Percentiles rank a stretch among this genome's conserved stretches.
Evolutionary conservation across 2,113 vertebrate species (phyloP).

Genomic region (Pagrus major): DNA sequence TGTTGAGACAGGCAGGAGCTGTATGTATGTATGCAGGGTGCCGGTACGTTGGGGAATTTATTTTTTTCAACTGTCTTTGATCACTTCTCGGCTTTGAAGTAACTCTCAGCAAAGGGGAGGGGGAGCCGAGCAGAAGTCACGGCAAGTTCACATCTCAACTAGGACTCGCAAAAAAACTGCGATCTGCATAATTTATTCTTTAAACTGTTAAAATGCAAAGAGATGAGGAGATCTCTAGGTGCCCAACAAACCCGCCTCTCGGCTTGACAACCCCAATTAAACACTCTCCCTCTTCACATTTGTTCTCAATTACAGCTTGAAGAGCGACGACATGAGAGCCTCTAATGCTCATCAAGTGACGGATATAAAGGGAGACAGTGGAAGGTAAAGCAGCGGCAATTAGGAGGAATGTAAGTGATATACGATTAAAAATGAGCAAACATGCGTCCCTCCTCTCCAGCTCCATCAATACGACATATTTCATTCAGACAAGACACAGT

Average conservation of each 20-base stretch:
- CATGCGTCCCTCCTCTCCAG: background rate
- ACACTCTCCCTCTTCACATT: constrained; percentile 71
- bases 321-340: constrained; percentile 60
- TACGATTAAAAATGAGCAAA: constrained; percentile 11
- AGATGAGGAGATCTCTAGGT: constrained; percentile 72
- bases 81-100: constrained; percentile 89
- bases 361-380: constrained; percentile 52
- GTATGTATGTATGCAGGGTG: constrained; percentile 80
- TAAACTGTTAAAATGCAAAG: constrained; percentile 70
- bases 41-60: constrained; percentile 82
- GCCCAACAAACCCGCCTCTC: constrained; percentile 63
- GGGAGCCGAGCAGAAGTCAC: constrained; percentile 79
- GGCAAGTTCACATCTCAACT: constrained; percentile 85
- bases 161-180: constrained; percentile 71
- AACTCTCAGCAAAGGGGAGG: constrained; percentile 76
- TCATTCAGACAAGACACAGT: background rate
- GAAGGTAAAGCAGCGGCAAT: constrained; percentile 37
- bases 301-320: constrained; percentile 78
- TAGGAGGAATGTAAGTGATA: constrained; percentile 26
- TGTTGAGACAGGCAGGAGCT: constrained; percentile 78
- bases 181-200: constrained; percentile 86
- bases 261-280: constrained; percentile 79
- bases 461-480: background rate
- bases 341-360: constrained; percentile 67
- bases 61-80: constrained; percentile 87